phyloP scores from a whole-genome alignment of 2,113 vertebrate species.

The Motacilla tschutschensis region DNA sequence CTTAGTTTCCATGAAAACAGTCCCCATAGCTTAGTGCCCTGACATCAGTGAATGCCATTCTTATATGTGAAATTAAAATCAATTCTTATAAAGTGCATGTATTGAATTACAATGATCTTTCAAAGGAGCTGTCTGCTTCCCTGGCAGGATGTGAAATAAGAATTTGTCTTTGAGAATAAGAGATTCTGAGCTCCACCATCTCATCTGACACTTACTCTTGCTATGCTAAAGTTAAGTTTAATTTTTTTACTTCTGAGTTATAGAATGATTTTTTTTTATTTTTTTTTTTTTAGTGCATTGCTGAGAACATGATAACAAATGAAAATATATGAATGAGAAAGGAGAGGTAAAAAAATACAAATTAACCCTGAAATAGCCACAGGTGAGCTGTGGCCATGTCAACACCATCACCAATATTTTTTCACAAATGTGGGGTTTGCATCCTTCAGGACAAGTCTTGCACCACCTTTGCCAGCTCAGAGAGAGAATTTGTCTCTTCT shows the following conservation, averaged over 20 bases:
- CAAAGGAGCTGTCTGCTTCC: not conserved
- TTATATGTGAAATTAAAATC: not conserved
- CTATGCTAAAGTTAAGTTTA: not conserved
- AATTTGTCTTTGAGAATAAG: not conserved
- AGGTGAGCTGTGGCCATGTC: not conserved
- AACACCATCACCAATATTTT: not conserved
- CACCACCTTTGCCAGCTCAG: not conserved
- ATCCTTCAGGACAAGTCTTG: not conserved
- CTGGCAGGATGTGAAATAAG: not conserved
- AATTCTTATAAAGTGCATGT: not conserved
- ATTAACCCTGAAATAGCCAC: not conserved
- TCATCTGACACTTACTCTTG: not conserved
- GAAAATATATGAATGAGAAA: not conserved
- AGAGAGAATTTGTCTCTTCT: not conserved
- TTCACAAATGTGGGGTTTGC: not conserved
- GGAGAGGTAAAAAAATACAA: not conserved
- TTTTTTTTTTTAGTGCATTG: not conserved
- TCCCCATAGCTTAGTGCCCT: not conserved
- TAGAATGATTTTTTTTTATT: not conserved
- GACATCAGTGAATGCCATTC: not conserved
- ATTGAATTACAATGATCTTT: constrained; percentile 22
- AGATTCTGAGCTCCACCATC: not conserved
- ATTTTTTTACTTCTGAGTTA: not conserved
- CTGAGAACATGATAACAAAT: not conserved
- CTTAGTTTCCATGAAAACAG: not conserved